Base-by-base conservation (phyloP, 2,797 vertebrate species). In the Alosa sapidissima region DNA sequence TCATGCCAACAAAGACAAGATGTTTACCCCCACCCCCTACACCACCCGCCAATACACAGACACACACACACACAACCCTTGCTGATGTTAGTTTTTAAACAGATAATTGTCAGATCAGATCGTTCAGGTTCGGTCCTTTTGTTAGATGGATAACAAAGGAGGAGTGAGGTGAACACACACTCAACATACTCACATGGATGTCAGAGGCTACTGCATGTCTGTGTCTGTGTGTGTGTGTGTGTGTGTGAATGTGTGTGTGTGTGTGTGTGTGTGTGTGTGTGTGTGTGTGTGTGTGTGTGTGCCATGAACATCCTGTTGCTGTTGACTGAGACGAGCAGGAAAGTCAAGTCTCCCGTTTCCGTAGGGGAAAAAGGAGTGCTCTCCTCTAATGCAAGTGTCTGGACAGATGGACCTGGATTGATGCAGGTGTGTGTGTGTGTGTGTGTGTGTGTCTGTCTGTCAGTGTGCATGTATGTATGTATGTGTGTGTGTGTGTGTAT, bases 321-420 rank as follows among this genome's bases (percentile, higher is more conserved):
- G 60, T 65, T 65, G 60, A 65, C 24, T 28, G 60, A 24, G 60
- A 65, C 60, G 14, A 75, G 3, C 33, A 11, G 68, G 33, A 14
- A 72, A 75, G 68, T 41, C 68, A 75, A 16, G 68, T 75, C 68
- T 75, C 68, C 68, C 33, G 33, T 41, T 75, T 75, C 68, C 33
- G 68, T 28, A 3, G 33, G 1, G 33, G 33, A 19, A 75, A 75
- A 75, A 33, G 68, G 68, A 75, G 33, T 75, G 49, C 8, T 82
- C 13, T 51, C 2, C n/a, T 68, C 62, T 58, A 58, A 21, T 58
- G 55, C 55, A 58, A 21, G 55, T 5, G 19, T 58, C 55, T 58
- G 55, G 55, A 58, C 16, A 58, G 55, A 58, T 58, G 54, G 54
- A 58, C 54, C 14, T 55, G 52, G 13, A 19, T 19, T 55, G 52